Evolutionary conservation across 1,140 invertebrate species (phyloP).

Genomic region (Dicyema japonicum): DNA sequence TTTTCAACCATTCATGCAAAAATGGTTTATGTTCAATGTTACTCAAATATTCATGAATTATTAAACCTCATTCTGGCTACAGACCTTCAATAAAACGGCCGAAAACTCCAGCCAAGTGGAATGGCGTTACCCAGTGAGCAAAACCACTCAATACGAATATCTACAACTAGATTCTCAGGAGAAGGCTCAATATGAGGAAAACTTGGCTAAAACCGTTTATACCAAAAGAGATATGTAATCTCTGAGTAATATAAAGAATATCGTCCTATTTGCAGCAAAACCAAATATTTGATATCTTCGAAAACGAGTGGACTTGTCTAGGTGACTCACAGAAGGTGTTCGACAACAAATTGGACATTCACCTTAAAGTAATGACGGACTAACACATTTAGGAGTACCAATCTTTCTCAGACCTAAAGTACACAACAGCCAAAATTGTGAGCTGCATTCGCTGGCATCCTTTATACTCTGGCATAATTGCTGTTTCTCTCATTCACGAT

Average conservation of each 20-base stretch:
- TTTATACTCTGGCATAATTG: conserved; percentile 16
- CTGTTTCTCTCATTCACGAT: conserved; percentile 15
- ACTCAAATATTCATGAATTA: no score
- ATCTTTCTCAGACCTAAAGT: conserved; percentile 21
- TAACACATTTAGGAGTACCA: conserved; percentile 23
- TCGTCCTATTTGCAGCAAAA: conserved; percentile 15
- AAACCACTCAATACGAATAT: conserved; percentile 14
- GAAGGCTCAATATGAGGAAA: conserved; percentile 8
- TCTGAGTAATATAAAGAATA: conserved; percentile 7
- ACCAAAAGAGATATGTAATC: conserved; percentile 5
- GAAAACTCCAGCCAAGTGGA: no score
- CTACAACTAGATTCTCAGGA: conserved; percentile 10
- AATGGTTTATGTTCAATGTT: no score
- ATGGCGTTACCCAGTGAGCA: conserved; percentile 16
- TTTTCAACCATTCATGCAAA: no score
- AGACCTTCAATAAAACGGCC: no score
- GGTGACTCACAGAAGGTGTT: conserved; percentile 12
- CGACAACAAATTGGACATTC: conserved; percentile 17
- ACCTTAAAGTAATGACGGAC: conserved; percentile 20
- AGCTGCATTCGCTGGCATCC: conserved; percentile 23
- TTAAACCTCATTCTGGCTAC: no score
- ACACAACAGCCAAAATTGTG: conserved; percentile 19
- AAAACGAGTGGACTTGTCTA: conserved; percentile 15
- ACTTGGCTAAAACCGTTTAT: conserved; percentile 7
- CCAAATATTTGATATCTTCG: conserved; percentile 19